Evolutionary conservation across 2,888 invertebrate genomes (phyloP).

Genomic region (Hybos culiciformis): DNA sequence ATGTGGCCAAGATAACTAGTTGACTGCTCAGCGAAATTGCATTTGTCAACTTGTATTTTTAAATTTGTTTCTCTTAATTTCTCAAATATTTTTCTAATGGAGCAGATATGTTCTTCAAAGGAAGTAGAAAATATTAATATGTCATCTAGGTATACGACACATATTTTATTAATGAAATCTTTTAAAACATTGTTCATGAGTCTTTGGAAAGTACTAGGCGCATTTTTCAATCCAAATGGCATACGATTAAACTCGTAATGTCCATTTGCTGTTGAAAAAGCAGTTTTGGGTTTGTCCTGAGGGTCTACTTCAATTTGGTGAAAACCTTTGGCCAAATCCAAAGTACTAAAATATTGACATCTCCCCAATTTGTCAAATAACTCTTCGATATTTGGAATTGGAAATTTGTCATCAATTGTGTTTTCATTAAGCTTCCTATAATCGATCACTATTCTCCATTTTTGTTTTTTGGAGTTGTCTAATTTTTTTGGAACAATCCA

Average conservation of each 20-base stretch:
- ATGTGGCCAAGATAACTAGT: slow-evolving; percentile 12
- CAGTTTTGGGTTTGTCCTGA: slow-evolving; percentile 1
- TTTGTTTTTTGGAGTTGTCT: neutral
- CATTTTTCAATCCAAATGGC: neutral
- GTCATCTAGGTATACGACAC: slow-evolving; percentile 13
- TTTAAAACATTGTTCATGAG: slow-evolving; percentile 13
- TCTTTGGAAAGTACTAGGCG: slow-evolving; percentile 10
- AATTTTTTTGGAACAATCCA: neutral
- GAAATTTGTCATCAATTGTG: neutral
- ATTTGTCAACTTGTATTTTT: slow-evolving; percentile 13
- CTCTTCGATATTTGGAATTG: neutral
- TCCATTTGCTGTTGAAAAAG: neutral
- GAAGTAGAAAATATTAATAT: slow-evolving; percentile 11
- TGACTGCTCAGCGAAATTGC: slow-evolving; percentile 7
- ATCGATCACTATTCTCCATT: neutral
- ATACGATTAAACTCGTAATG: slow-evolving; percentile 1
- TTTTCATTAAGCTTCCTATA: neutral
- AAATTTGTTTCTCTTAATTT: slow-evolving; percentile 6
- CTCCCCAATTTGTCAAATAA: neutral
- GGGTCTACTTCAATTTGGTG: neutral
- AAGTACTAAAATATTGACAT: neutral
- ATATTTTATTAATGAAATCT: slow-evolving; percentile 10
- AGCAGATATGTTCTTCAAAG: slow-evolving; percentile 10
- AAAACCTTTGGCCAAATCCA: neutral
- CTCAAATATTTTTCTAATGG: slow-evolving; percentile 8